A percentile compares a stretch with the other conserved stretches of the same genome.
These are phyloP conservation scores for Pseudococcus viburni DNA, from an alignment of 2,888 invertebrate species.

Conservation along the genomic window DNA sequence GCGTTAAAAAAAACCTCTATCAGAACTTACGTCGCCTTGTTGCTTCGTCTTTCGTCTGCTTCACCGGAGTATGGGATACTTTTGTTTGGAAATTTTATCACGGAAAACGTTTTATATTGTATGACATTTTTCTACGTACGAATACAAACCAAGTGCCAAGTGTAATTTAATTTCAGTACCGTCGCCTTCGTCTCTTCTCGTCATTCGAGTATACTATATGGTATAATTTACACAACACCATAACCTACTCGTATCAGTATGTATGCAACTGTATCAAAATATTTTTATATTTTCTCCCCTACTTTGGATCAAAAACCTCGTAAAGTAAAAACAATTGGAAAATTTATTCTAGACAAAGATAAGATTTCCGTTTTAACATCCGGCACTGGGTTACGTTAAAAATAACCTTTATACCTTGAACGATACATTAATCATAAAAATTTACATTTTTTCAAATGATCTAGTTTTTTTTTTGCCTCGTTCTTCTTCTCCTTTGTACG, in stretches of 20 bases:
- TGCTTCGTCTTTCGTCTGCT: neutral
- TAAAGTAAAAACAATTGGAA: neutral
- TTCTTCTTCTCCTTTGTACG: constrained; percentile 2
- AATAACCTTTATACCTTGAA: constrained; percentile 55
- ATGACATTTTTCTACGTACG: constrained; percentile 12
- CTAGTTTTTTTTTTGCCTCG: constrained; percentile 4
- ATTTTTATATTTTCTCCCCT: neutral
- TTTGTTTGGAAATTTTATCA: constrained; percentile 31
- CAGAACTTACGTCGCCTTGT: neutral
- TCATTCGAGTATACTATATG: neutral
- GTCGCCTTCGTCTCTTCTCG: neutral
- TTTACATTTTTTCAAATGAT: constrained; percentile 49
- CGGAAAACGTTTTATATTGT: neutral
- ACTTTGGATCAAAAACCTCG: neutral
- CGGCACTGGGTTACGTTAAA: constrained; percentile 36
- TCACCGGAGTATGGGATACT: neutral
- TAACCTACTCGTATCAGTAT: neutral
- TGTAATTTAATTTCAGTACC: constrained; percentile 16
- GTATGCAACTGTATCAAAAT: neutral
- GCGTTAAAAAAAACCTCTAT: neutral
- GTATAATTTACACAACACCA: neutral
- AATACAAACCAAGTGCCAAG: constrained; percentile 1
- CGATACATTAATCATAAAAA: constrained; percentile 40
- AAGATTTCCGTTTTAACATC: constrained; percentile 45
- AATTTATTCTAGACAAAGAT: constrained; percentile 13